Evolutionary conservation across 2,888 invertebrate species (phyloP), one percentile per base, ranked within the genome.

Genomic region (Bugula neritina): DNA sequence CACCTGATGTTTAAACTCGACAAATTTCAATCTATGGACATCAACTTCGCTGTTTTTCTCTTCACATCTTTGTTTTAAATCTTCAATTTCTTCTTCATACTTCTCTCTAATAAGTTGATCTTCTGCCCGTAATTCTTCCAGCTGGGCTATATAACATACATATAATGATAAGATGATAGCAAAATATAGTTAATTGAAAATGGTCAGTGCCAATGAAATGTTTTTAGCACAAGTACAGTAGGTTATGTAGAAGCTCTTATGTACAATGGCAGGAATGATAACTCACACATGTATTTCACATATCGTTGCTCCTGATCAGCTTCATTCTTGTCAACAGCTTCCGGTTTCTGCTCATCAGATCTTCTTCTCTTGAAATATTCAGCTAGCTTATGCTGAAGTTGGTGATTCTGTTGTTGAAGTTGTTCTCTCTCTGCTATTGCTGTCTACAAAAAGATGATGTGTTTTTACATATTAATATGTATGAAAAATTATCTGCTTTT

Each of bases 241-340:
- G n/a, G n/a, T n/a, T n/a, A n/a, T n/a, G n/a, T n/a, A n/a, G n/a
- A n/a, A n/a, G n/a, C n/a, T n/a, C n/a, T n/a, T n/a, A n/a, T n/a
- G n/a, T n/a, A n/a, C n/a, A n/a, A n/a, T n/a, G n/a, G n/a, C n/a
- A n/a, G n/a, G n/a, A n/a, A n/a, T n/a, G n/a, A n/a, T n/a, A n/a
- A 74, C 75, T 73, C 70, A 78, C 77, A 73, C 80, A 84, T 82
- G 74, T 81, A 81, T 76, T 83, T 84, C 43, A 82, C 78, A 74
- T 84, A 84, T 75, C 83, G 76, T 74, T 84, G 82, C 74, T 84
- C 83, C 72, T 83, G 82, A 72, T 84, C 84, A n/a, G 81, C 77
- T 35, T 79, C 78, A 73, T 80, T 81, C 75, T 83, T 83, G 71
- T 84, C 83, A 55, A 79, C 78, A 34, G 82, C 82, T 72, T 79